Base-by-base conservation (phyloP, 2,888 invertebrate genomes). In the Sphaerophoria taeniata region DNA sequence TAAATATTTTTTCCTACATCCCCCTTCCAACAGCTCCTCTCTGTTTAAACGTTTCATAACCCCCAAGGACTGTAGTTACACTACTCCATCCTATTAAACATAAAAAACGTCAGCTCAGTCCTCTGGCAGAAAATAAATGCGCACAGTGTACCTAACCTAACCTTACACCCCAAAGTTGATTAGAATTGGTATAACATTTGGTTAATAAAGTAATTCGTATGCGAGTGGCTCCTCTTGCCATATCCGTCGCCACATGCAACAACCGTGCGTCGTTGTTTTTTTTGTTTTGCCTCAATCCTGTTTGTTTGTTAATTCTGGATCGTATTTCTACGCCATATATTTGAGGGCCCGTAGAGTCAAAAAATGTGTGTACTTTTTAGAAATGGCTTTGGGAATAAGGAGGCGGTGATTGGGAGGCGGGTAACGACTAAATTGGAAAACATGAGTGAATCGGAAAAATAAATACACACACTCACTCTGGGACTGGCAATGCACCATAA, bases 131-230 rank as follows among this genome's bases (percentile, higher is more conserved):
- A 71, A 75, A 4, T 60, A 43, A 24, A 24, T 24, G 24, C 24
- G 24, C 24, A 24, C 24, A 2, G 24, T 24, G 24, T 24, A 24
- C 24, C 24, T 12, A 39, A 39, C 34, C 76, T 70, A 85, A 73
- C 85, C 83, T 73, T 83, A 78, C 87, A 78, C 76, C 88, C 87
- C 82, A 88, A 88, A 88, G 88, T 89, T 89, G 89, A 89, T 90
- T 90, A 89, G 89, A 89, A 89, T 89, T 88, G 88, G 88, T 88
- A 89, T 87, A 88, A 88, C 89, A 89, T 90, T 90, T 89, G 89
- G 89, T 88, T 90, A 90, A 90, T 90, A 89, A 88, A 88, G 89
- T 89, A 89, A 90, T 90, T 90, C 89, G 89, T 89, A 90, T 90
- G 89, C 89, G 89, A 88, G 88, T 87, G 88, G 79, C 69, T 85